Evolutionary conservation across 2,113 vertebrate species (phyloP).

Genomic region (Isurus oxyrinchus): DNA sequence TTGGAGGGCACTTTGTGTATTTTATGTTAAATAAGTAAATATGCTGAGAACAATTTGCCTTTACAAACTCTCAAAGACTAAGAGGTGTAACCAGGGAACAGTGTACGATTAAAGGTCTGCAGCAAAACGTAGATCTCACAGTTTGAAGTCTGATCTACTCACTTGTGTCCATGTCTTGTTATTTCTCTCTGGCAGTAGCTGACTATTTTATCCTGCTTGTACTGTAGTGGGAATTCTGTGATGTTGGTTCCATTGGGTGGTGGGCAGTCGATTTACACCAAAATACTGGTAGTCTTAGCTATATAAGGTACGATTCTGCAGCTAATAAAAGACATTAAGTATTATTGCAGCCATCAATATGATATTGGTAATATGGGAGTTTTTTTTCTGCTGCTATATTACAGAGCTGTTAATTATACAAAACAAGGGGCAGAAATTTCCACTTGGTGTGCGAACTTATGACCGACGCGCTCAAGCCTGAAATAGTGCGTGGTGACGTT

Average conservation of each 20-base stretch:
- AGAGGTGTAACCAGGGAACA: conserved; percentile 20
- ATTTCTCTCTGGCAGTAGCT: not conserved
- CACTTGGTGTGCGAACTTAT: no score
- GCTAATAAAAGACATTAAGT: not conserved
- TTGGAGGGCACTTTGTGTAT: not conserved
- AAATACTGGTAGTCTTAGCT: no score
- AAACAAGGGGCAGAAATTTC: not conserved
- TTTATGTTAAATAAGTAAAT: conserved; percentile 30
- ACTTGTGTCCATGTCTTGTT: not conserved
- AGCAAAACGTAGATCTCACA: not conserved
- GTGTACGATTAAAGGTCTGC: not conserved
- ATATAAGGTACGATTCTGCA: not conserved
- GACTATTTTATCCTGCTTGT: not conserved
- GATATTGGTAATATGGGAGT: not conserved
- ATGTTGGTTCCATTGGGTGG: not conserved
- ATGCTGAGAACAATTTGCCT: conserved; percentile 19
- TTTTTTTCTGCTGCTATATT: not conserved
- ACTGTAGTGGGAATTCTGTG: not conserved
- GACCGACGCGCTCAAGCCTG: no score
- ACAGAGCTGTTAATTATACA: not conserved
- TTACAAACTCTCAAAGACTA: conserved; percentile 14
- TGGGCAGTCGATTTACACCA: no score
- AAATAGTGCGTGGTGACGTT: no score
- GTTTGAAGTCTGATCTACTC: conserved; percentile 14
- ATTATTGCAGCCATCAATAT: not conserved